Conservation (phyloP, 2,888 invertebrate species). For the Drosophila cracens region DNA sequence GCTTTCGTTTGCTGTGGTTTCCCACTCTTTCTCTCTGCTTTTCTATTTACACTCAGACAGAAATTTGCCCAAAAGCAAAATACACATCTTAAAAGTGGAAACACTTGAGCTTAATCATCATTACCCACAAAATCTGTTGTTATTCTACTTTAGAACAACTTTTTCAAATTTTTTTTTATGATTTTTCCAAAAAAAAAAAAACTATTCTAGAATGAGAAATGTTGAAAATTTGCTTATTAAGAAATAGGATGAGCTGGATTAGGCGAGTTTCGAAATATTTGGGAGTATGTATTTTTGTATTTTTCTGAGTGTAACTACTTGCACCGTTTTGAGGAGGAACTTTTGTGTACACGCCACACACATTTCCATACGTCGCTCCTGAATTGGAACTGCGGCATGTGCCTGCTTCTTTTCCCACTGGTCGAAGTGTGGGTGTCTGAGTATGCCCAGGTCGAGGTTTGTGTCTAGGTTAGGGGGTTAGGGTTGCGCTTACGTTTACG, state of each 20-base stretch:
- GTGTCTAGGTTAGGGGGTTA: slow-evolving; percentile 46
- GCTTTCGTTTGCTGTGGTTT: slow-evolving; percentile 66
- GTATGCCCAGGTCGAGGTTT: slow-evolving; percentile 31
- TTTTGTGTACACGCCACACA: slow-evolving; percentile 64
- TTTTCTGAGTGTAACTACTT: slow-evolving; percentile 16
- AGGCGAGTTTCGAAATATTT: not conserved
- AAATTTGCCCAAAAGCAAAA: not conserved
- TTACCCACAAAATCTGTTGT: not conserved
- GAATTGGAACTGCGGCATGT: slow-evolving; percentile 47
- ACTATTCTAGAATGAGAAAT: not conserved
- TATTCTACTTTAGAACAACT: not conserved
- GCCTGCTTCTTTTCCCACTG: slow-evolving; percentile 44
- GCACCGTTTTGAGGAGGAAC: slow-evolving; percentile 58
- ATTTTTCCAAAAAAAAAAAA: not conserved
- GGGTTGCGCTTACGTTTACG: slow-evolving; percentile 56
- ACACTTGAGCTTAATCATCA: not conserved
- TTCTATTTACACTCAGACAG: not conserved
- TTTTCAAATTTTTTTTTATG: not conserved
- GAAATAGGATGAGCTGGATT: not conserved
- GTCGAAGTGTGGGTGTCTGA: slow-evolving; percentile 34
- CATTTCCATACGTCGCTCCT: slow-evolving; percentile 66
- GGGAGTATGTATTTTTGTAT: not conserved
- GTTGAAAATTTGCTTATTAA: not conserved
- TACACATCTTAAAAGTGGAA: not conserved
- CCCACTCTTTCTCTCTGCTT: no score